phyloP scores from a whole-genome alignment of 2,113 vertebrate species.

The Microtus montanus region DNA sequence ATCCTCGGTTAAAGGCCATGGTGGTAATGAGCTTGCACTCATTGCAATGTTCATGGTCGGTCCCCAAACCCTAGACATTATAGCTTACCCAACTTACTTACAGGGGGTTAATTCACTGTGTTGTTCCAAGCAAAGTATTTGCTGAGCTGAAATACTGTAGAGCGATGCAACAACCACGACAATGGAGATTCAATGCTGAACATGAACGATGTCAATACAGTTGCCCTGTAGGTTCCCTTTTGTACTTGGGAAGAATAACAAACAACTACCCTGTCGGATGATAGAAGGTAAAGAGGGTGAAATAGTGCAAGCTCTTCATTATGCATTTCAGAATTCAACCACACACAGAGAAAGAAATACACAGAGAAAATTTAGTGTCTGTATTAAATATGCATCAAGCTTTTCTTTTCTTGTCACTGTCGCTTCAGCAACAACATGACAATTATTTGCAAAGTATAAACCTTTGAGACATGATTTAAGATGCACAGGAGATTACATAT shows the following conservation, averaged over 20 bases:
- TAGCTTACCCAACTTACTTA: too few relatives aligned
- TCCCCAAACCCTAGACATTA: not conserved
- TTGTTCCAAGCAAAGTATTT: not conserved
- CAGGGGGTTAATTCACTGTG: not conserved
- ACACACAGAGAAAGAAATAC: not conserved
- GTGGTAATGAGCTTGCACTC: rapidly evolving
- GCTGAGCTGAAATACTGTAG: not conserved
- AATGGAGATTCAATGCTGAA: not conserved
- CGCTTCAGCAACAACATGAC: not conserved
- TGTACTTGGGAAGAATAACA: not conserved
- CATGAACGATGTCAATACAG: too few relatives aligned
- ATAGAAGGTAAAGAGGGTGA: not conserved
- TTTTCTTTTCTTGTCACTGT: not conserved
- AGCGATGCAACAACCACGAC: rapidly evolving
- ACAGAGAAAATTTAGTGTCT: not conserved
- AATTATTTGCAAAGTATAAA: not conserved
- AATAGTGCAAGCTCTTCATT: not conserved
- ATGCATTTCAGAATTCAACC: not conserved
- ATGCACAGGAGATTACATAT: not conserved
- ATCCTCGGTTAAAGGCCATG: rapidly evolving
- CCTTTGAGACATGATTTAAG: not conserved
- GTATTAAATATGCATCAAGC: not conserved
- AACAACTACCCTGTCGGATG: not conserved
- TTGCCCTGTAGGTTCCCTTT: not conserved
- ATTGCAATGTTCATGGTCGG: rapidly evolving